Base-by-base conservation (phyloP, 2,797 vertebrate species). In the Champsocephalus esox region DNA sequence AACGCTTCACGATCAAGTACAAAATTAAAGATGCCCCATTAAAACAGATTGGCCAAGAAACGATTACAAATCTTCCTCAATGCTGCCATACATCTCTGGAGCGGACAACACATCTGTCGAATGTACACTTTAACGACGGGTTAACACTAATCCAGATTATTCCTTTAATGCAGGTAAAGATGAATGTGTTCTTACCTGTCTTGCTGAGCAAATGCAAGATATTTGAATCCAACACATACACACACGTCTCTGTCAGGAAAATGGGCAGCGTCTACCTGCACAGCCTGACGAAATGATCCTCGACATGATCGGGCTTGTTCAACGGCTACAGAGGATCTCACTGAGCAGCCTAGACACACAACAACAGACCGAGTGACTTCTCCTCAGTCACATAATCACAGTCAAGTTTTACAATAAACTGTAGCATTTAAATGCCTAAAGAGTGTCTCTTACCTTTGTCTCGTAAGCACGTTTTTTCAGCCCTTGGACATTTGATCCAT, bases 221-320 rank as follows among this genome's bases (percentile, higher is more conserved):
- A 66, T 84, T 55, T 72, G 66, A 78, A 66, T 87, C 88, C 80
- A 75, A 66, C 60, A 38, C 82, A 73, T 34, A 69, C 85, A 71
- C 74, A 82, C 77, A 50, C 76, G 70, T 81, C 72, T 93, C 79
- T 83, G 84, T 89, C 82, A 91, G 87, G 75, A 78, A 89, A 85
- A 73, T 63, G 73, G 38, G 72, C 70, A 84, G 80, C 13, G 67
- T 83, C 90, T 87, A 87, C 84, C 81, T 87, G 86, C 79, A 66
- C 85, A 70, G 50, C 64, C 77, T 76, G 61, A 87, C 82, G 82
- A 76, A 56, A 81, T 84, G 66, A 77, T 80, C 46, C 68, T 61
- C 58, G 81, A 92, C 93, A 89, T 92, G 93, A 93, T 56, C 0
- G 61, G 93, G 50, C 94, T 94, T 94, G 94, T 92, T 80, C 77